Evolutionary conservation across 2,113 vertebrate genomes (phyloP).

Genomic region (Syngnathus scovelli): DNA sequence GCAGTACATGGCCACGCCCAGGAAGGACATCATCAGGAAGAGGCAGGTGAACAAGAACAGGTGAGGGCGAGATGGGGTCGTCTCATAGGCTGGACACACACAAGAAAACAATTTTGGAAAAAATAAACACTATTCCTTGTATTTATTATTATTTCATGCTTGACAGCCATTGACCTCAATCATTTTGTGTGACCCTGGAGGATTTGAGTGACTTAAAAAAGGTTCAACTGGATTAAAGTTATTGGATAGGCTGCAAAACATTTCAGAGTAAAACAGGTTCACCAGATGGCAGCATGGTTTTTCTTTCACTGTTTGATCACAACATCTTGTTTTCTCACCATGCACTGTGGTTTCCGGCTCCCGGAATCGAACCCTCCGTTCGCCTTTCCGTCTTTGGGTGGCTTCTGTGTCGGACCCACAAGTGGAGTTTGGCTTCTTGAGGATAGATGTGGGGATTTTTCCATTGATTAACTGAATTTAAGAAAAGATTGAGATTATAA

Average conservation of each 20-base stretch:
- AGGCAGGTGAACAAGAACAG: slow-evolving; percentile 73
- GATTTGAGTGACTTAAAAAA: not conserved
- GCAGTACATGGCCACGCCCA: slow-evolving; percentile 78
- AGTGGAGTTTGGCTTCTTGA: slow-evolving; percentile 67
- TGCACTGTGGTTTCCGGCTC: slow-evolving; percentile 81
- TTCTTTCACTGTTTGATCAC: not conserved
- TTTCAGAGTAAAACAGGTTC: not conserved
- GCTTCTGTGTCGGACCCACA: slow-evolving; percentile 41
- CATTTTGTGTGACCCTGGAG: no score
- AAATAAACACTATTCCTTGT: not conserved
- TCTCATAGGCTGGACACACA: slow-evolving; percentile 66
- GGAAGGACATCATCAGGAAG: slow-evolving; percentile 75
- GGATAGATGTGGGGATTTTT: slow-evolving; percentile 80
- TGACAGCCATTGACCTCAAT: not conserved
- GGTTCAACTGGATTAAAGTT: not conserved
- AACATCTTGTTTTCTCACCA: slow-evolving; percentile 66
- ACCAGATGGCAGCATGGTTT: slow-evolving; percentile 35
- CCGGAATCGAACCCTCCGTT: slow-evolving; percentile 81
- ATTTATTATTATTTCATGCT: no score
- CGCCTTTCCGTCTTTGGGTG: slow-evolving; percentile 63
- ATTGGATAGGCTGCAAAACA: not conserved
- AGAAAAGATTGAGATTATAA: slow-evolving; percentile 2
- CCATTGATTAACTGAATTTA: slow-evolving; percentile 52
- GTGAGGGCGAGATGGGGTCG: slow-evolving; percentile 62
- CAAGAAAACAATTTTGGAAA: not conserved